phyloP scores from a whole-genome alignment of 1,140 invertebrate species.

The Trigoniulus corallinus region DNA sequence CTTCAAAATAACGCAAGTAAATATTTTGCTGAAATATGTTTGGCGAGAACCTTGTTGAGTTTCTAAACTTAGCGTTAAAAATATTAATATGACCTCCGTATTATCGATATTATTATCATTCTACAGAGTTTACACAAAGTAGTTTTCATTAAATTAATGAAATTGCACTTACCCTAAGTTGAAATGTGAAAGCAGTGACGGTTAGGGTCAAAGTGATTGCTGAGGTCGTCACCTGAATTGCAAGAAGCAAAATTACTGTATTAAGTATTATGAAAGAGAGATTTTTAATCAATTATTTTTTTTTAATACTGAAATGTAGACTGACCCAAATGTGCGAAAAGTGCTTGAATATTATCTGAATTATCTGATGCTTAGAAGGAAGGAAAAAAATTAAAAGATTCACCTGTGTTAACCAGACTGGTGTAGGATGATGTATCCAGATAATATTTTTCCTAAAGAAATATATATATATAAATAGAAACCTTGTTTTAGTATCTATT shows the following conservation, averaged over 20 bases:
- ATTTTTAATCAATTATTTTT: background rate
- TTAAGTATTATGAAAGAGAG: background rate
- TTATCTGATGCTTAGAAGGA: background rate
- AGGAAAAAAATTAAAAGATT: background rate
- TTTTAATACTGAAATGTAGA: background rate
- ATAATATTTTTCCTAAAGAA: constrained; percentile 60
- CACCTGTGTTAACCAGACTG: constrained; percentile 72
- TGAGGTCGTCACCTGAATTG: background rate
- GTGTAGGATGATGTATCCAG: constrained; percentile 72
- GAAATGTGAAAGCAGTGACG: too few relatives aligned
- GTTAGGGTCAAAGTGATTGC: too few relatives aligned
- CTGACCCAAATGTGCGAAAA: background rate
- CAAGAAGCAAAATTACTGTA: background rate
- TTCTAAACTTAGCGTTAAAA: too few relatives aligned
- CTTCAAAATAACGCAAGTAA: background rate
- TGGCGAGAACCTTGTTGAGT: too few relatives aligned
- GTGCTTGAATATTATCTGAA: background rate
- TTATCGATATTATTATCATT: too few relatives aligned
- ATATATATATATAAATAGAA: too few relatives aligned
- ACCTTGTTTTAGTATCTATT: too few relatives aligned
- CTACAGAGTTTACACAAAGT: too few relatives aligned
- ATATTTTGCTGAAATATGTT: too few relatives aligned
- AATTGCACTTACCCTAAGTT: too few relatives aligned
- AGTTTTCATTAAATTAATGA: too few relatives aligned
- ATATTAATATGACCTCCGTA: too few relatives aligned